These are phyloP conservation scores for Cheilosia variabilis DNA, from an alignment of 2,888 invertebrate species.

Conservation along the genomic window DNA sequence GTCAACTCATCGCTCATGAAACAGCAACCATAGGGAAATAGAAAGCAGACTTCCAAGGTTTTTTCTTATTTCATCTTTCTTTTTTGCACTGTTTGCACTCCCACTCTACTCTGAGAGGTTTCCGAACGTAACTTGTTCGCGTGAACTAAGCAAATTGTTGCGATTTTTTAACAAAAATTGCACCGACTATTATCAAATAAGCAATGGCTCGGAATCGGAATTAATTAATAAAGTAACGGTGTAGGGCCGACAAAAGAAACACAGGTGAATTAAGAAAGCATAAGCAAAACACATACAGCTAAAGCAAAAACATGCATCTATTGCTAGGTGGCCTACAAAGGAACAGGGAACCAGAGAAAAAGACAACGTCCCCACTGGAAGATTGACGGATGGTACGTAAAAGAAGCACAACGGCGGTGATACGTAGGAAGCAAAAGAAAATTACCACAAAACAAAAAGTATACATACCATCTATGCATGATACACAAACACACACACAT, in stretches of 20 bases:
- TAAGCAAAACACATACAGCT: not conserved
- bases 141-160: not conserved
- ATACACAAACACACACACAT: not conserved
- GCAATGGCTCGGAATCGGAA: not conserved
- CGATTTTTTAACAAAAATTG: not conserved
- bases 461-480: conserved; percentile 51
- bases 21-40: conserved; percentile 31
- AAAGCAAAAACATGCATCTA: not conserved
- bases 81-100: not conserved
- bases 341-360: conserved; percentile 6
- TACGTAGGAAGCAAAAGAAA: conserved; percentile 43
- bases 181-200: not conserved
- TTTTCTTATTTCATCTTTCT: conserved; percentile 28
- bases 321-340: conserved; percentile 26
- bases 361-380: conserved; percentile 7
- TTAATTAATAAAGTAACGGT: conserved; percentile 10
- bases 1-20: conserved; percentile 34
- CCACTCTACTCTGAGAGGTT: not conserved
- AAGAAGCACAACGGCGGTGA: conserved; percentile 3
- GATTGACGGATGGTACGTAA: conserved; percentile 24
- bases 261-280: conserved; percentile 15
- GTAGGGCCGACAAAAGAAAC: not conserved
- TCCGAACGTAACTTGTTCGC: no score
- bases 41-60: conserved; percentile 57
- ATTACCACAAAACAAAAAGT: conserved; percentile 69